Percentiles rank a stretch among this genome's conserved stretches.
Evolutionary conservation across 1,140 invertebrate genomes (phyloP).

Genomic region (Papilio aristodemus): DNA sequence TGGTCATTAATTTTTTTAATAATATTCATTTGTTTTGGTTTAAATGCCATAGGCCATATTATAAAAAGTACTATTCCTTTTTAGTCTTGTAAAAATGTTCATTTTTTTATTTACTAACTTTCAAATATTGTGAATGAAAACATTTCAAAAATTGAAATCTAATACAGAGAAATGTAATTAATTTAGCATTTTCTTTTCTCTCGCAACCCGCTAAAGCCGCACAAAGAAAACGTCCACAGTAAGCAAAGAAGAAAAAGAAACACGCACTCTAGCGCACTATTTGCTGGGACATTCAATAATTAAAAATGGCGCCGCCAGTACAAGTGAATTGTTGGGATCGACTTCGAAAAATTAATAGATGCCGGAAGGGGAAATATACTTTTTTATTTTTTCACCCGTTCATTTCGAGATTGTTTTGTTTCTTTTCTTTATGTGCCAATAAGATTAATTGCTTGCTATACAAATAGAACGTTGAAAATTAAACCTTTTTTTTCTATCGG

Average conservation of each 20-base stretch:
- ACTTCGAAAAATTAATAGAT: conserved; percentile 37
- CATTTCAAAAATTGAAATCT: conserved; percentile 18
- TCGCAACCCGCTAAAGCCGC: neutral
- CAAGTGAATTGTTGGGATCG: conserved; percentile 22
- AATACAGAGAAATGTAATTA: conserved; percentile 7
- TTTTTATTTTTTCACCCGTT: conserved; percentile 19
- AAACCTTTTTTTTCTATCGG: neutral
- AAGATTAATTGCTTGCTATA: conserved; percentile 20
- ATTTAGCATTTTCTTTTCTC: neutral
- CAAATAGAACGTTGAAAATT: neutral
- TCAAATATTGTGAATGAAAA: neutral
- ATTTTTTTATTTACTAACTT: no score
- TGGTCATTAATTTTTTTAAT: no score
- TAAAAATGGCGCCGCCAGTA: conserved; percentile 13
- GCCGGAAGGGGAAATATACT: conserved; percentile 16
- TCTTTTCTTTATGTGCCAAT: neutral
- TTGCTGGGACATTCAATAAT: conserved; percentile 29
- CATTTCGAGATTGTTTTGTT: neutral
- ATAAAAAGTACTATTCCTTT: no score
- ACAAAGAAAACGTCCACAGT: neutral
- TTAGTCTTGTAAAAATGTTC: no score
- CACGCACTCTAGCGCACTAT: conserved; percentile 6
- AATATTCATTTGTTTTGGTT: no score
- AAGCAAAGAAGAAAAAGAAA: conserved; percentile 15
- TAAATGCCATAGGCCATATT: no score